Base-by-base conservation (phyloP, 2,888 invertebrate genomes). In the Selenia dentaria region DNA sequence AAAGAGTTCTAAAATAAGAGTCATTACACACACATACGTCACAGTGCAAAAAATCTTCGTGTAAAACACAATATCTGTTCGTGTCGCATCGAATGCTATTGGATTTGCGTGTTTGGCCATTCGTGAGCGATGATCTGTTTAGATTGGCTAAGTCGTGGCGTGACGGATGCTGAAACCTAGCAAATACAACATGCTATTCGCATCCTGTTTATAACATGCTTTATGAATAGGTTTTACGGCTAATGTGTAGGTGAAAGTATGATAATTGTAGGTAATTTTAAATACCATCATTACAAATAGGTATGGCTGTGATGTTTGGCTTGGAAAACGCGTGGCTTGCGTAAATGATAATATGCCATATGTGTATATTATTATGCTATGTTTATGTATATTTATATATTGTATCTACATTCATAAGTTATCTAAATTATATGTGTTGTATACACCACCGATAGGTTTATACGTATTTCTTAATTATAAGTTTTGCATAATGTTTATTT, bases 41-140 rank as follows among this genome's bases (percentile, higher is more conserved):
- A n/a, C n/a, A n/a, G n/a, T n/a, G n/a, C n/a, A n/a, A n/a, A n/a
- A n/a, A n/a, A n/a, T 8, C 4, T 2, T 10, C 10, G 6, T 10
- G 18, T 18, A 34, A 13, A 25, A 22, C 12, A 24, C 24, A 33
- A 11, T 27, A 18, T 27, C 18, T 12, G 14, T 31, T 32, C 13
- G 31, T 25, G 14, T 35, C 9, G 6, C 37, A 39, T 18, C 20
- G 52, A 40, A 52, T 54, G 59, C 64, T 72, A 79, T 78, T 73
- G 75, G 81, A 83, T 83, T 80, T 71, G 85, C 85, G 84, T 84
- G 87, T 70, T 55, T 57, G 57, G 57, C 60, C 52, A 72, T 85
- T 85, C 88, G 86, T 88, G 87, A 79, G 82, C 74, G 80, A 80
- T 87, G 84, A 89, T 88, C 88, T 83, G 59, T 75, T 88, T 88